These are phyloP conservation scores for Lepus americanus DNA, from an alignment of 2,113 vertebrate genomes.

Conservation along the genomic window DNA sequence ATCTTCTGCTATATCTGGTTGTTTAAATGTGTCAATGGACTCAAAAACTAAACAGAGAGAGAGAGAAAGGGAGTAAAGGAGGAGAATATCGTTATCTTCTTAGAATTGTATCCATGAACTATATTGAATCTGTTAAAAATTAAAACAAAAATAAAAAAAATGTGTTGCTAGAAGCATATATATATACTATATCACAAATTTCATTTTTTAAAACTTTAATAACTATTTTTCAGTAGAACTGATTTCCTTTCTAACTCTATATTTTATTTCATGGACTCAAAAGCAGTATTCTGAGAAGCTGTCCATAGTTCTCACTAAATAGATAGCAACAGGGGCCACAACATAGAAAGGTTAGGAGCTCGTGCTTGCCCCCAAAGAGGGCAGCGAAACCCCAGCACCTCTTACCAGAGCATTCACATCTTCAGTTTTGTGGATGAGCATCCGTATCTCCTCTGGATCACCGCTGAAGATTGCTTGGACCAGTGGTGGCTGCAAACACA, in stretches of 20 bases:
- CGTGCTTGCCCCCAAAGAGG: neutral
- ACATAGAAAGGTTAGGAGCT: neutral
- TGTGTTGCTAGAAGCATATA: neutral
- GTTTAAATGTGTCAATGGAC: neutral
- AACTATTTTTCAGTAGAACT: neutral
- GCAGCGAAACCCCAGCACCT: neutral
- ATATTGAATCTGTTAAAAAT: too few species aligned
- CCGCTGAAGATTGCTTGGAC: slow-evolving; percentile 98
- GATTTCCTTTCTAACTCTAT: neutral
- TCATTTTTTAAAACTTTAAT: neutral
- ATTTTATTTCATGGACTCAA: neutral
- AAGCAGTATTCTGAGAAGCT: slow-evolving; percentile 21
- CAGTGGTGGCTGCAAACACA: slow-evolving; percentile 93
- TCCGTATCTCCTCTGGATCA: slow-evolving; percentile 96
- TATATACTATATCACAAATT: neutral
- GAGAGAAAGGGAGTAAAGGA: too few species aligned
- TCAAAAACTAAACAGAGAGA: too few species aligned
- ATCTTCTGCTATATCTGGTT: neutral
- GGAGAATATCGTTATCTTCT: too few species aligned
- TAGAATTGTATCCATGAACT: too few species aligned
- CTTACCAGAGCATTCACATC: slow-evolving; percentile 97
- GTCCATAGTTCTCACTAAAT: neutral
- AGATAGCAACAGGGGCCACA: neutral
- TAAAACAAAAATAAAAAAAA: neutral
- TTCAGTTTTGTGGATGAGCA: slow-evolving; percentile 98